Conservation (phyloP, 2,797 vertebrate species). For the Falco concolor region DNA sequence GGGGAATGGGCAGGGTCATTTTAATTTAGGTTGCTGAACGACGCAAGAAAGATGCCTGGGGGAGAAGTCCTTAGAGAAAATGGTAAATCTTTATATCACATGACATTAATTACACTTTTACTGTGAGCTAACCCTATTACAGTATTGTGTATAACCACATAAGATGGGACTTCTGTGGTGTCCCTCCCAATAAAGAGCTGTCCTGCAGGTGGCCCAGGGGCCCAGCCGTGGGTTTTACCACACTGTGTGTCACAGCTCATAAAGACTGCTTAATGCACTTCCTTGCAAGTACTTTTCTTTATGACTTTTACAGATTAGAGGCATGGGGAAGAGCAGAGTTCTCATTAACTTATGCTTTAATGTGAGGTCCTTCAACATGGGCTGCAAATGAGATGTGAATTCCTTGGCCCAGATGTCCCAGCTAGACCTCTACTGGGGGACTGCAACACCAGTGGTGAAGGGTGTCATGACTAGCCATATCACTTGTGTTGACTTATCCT, state of each 20-base stretch:
- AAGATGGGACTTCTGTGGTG: constrained; percentile 4
- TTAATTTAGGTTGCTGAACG: constrained; percentile 2
- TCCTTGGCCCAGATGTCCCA: not conserved
- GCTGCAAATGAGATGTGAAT: not conserved
- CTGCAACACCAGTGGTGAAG: not conserved
- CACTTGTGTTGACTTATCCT: not conserved
- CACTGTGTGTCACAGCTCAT: constrained; percentile 1
- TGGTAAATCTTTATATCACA: constrained; percentile 46
- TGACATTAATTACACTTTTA: constrained; percentile 53
- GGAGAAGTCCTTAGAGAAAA: constrained; percentile 44
- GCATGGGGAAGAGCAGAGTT: not conserved
- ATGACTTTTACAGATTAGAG: not conserved
- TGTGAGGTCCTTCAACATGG: not conserved
- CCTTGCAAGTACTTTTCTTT: not conserved
- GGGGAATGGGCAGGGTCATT: not conserved
- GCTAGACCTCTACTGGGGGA: not conserved
- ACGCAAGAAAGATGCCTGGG: not conserved
- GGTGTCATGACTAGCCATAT: not conserved
- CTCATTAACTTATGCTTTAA: not conserved
- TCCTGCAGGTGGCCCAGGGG: not conserved
- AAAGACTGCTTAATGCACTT: not conserved
- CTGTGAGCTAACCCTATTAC: constrained; percentile 35
- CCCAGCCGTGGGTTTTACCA: not conserved
- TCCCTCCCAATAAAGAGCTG: not conserved
- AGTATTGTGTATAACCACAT: not conserved